Conservation (phyloP, 1,140 invertebrate genomes). For the Pseudomyrmex dendroicus region DNA sequence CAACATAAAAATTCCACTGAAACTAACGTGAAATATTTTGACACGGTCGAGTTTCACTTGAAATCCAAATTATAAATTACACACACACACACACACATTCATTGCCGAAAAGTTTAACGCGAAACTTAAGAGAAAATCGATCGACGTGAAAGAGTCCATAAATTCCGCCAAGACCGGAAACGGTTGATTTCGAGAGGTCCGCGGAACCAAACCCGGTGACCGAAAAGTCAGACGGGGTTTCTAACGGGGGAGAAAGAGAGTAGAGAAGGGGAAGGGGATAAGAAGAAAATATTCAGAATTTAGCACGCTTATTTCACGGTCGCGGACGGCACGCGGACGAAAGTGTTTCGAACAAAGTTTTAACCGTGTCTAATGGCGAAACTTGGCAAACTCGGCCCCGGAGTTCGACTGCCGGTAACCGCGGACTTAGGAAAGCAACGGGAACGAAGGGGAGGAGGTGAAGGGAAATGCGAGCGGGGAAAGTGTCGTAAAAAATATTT, state of each 20-base stretch:
- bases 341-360: slow-evolving; percentile 85
- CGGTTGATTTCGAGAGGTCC: slow-evolving; percentile 30
- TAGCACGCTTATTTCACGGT: slow-evolving; percentile 82
- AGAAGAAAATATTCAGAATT: slow-evolving; percentile 80
- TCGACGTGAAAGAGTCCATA: background rate
- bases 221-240: slow-evolving; percentile 30
- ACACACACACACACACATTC: slow-evolving; percentile 62
- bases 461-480: slow-evolving; percentile 47
- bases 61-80: no score
- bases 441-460: slow-evolving; percentile 51
- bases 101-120: slow-evolving; percentile 56
- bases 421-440: slow-evolving; percentile 61
- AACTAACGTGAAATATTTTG: background rate
- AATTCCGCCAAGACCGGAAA: slow-evolving; percentile 44
- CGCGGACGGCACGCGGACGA: slow-evolving; percentile 80
- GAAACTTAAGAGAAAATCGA: slow-evolving; percentile 51
- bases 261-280: slow-evolving; percentile 10
- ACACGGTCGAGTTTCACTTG: slow-evolving; percentile 35
- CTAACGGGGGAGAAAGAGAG: slow-evolving; percentile 1
- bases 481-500: slow-evolving; percentile 79
- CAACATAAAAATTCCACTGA: background rate
- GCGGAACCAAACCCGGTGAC: slow-evolving; percentile 25
- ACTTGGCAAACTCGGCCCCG: slow-evolving; percentile 79
- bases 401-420: slow-evolving; percentile 81
- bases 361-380: slow-evolving; percentile 84